Evolutionary conservation across 1,140 invertebrate genomes (phyloP), one percentile per base, ranked within the genome.

Genomic region (Oreohelix idahoensis): DNA sequence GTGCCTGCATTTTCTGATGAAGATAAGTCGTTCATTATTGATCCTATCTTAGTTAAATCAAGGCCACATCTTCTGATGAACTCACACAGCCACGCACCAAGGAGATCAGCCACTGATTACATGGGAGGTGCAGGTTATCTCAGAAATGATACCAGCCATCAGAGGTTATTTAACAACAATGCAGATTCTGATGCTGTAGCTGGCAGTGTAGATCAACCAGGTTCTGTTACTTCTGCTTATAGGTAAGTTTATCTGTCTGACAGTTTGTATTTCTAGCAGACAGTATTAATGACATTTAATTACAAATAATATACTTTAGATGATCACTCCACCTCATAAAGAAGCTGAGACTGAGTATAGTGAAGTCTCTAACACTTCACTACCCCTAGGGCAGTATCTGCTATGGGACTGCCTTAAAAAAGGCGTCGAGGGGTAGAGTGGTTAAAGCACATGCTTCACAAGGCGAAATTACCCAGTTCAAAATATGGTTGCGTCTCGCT

Each of bases 11-110:
- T 66, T 35, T 32, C 63, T 32, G 29, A 32, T 32, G 63, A 32
- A 5, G 63, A 66, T 5, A 2, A 13, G 20, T 32, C 17, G 8
- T 29, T 32, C 29, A 66, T 8, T 17, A 66, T 8, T 32, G n/a
- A 66, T 32, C 63, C 5, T 32, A 13, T 32, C n/a, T 66, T 66
- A 32, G 20, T 5, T n/a, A 66, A 66, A 66, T 66, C 63, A 66
- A 66, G 63, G 20, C 63, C 63, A 66, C 63, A 66, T 66, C 63
- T 66, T 29, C 63, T 66, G n/a, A 32, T 66, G 63, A 32, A 66
- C 29, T 29, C 29, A 29, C 63, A 66, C 5, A 32, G n/a, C 29
- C 8, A 32, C 63, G 4, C 63, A 29, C 32, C 20, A 35, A 17
- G 29, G 20, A 66, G 63, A 32, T 66, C 63, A 66, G 51, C 2